phyloP scores from a whole-genome alignment of 2,888 invertebrate species.

The Notodonta dromedarius region DNA sequence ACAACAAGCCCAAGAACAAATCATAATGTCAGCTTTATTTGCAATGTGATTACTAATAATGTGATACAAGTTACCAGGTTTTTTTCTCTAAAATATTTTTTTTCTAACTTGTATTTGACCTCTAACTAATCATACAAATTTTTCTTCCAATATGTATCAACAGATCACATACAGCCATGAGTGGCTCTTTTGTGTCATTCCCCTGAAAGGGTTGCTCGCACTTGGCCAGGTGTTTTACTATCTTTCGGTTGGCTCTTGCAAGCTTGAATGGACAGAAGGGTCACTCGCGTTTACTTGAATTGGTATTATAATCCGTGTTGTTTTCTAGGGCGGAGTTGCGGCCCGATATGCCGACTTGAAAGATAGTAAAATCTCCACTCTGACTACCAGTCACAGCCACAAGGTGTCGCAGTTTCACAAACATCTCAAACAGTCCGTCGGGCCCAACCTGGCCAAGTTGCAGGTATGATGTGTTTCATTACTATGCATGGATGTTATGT shows the following conservation, averaged over 20 bases:
- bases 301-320: conserved; percentile 55
- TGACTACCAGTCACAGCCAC: conserved; percentile 94
- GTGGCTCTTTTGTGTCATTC: conserved; percentile 57
- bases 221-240: conserved; percentile 85
- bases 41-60: too few relatives aligned
- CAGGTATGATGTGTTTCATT: conserved; percentile 87
- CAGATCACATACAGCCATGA: conserved; percentile 33
- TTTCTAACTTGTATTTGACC: neutral
- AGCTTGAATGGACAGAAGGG: conserved; percentile 51
- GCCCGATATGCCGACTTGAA: conserved; percentile 94
- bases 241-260: conserved; percentile 78
- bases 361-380: conserved; percentile 95
- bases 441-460: conserved; percentile 92
- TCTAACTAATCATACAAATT: neutral
- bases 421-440: conserved; percentile 93
- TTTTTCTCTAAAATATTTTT: neutral
- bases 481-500: conserved; percentile 42
- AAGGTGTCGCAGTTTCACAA: conserved; percentile 98
- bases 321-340: conserved; percentile 86
- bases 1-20: too few relatives aligned
- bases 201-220: conserved; percentile 53
- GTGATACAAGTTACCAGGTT: too few relatives aligned
- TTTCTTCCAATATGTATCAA: conserved; percentile 24
- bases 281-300: conserved; percentile 33
- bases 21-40: too few relatives aligned